Conservation (phyloP, 2,888 invertebrate genomes). For the Latrodectus elegans region DNA sequence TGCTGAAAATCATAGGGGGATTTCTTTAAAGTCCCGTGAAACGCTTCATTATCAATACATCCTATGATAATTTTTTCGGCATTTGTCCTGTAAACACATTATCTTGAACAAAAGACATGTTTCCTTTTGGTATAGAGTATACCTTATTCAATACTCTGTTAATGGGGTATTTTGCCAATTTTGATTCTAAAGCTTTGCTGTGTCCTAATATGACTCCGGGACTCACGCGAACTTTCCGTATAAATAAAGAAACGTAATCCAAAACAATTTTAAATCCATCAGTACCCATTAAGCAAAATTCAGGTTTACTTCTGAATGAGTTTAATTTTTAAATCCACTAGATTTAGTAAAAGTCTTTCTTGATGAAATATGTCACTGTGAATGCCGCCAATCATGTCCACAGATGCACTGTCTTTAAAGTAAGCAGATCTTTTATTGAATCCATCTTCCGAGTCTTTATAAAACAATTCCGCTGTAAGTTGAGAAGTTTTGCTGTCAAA, state of each 20-base stretch:
- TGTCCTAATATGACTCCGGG: slow-evolving; percentile 71
- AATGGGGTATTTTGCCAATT: slow-evolving; percentile 32
- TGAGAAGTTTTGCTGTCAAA: slow-evolving; percentile 32
- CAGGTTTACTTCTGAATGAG: slow-evolving; percentile 42
- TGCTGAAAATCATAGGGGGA: slow-evolving; percentile 20
- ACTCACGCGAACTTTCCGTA: slow-evolving; percentile 69
- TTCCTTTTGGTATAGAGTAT: slow-evolving; percentile 30
- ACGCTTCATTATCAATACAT: slow-evolving; percentile 16
- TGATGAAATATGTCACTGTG: slow-evolving; percentile 54
- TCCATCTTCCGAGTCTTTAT: slow-evolving; percentile 25
- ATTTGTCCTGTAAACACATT: slow-evolving; percentile 73
- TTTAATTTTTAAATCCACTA: slow-evolving; percentile 46
- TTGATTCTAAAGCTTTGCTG: slow-evolving; percentile 17
- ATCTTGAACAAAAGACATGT: slow-evolving; percentile 72
- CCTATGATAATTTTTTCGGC: slow-evolving; percentile 65
- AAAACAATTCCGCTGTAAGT: slow-evolving; percentile 21
- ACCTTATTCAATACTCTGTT: slow-evolving; percentile 26
- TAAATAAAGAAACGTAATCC: slow-evolving; percentile 69
- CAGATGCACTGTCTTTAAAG: slow-evolving; percentile 23
- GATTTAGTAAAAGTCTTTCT: slow-evolving; percentile 38
- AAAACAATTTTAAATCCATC: slow-evolving; percentile 68
- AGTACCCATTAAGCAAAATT: slow-evolving; percentile 47
- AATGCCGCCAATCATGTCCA: slow-evolving; percentile 52
- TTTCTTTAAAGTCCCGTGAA: not conserved
- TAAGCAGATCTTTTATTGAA: slow-evolving; percentile 19